A percentile compares a stretch with the other conserved stretches of the same genome.
These are phyloP conservation scores for Notarius quadriscutis DNA, from an alignment of 2,113 vertebrate species.

Conservation along the genomic window DNA sequence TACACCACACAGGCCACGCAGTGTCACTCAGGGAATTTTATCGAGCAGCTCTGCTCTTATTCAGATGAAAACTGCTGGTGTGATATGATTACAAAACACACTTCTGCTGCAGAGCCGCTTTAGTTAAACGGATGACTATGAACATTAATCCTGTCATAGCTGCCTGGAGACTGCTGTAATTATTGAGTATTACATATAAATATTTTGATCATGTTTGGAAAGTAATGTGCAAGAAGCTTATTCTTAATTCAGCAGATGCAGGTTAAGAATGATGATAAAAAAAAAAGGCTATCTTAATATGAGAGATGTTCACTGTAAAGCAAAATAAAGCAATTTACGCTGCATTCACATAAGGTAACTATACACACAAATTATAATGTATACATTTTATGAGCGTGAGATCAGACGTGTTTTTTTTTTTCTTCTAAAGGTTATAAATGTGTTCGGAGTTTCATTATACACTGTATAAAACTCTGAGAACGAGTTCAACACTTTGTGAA, in stretches of 20 bases:
- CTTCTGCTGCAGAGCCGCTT: background rate
- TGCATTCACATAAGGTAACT: background rate
- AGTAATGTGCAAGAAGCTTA: background rate
- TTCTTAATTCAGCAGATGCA: background rate
- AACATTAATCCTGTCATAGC: constrained; percentile 2
- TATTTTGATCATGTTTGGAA: constrained; percentile 13
- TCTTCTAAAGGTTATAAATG: background rate
- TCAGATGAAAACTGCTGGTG: constrained; percentile 27
- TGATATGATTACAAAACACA: constrained; percentile 34
- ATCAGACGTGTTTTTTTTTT: background rate
- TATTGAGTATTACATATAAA: background rate
- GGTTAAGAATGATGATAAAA: background rate
- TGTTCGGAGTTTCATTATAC: background rate
- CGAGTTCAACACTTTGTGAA: background rate
- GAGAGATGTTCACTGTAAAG: background rate
- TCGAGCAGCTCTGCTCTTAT: constrained; percentile 56
- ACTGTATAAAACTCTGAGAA: background rate
- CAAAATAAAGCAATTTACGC: background rate
- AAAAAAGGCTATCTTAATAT: background rate
- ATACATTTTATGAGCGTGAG: background rate
- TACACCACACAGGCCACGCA: constrained; percentile 57
- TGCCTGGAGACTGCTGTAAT: background rate
- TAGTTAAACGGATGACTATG: background rate
- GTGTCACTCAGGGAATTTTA: constrained; percentile 74
- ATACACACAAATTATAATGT: background rate